Conservation (phyloP, 1,140 invertebrate genomes). For the Dendroctonus ponderosae region DNA sequence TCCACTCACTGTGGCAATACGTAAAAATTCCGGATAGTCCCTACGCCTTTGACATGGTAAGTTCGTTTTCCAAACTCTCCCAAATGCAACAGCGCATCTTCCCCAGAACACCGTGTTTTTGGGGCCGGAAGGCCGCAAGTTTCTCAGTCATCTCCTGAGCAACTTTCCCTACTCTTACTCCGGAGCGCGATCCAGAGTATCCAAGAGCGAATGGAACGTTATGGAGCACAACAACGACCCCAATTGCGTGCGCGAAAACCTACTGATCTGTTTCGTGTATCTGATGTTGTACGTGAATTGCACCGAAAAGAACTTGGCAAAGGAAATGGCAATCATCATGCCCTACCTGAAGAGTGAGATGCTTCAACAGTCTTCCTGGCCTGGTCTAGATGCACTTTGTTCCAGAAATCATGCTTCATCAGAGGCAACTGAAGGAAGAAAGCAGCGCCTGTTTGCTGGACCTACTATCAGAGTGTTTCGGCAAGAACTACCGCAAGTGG, state of each 20-base stretch:
- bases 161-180: conserved; percentile 41
- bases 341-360: conserved; percentile 53
- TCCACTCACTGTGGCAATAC: conserved; percentile 41
- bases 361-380: background rate
- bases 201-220: conserved; percentile 28
- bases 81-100: background rate
- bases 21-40: conserved; percentile 28
- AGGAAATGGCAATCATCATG: conserved; percentile 47
- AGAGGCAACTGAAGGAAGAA: conserved; percentile 23
- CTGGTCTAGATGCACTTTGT: conserved; percentile 20
- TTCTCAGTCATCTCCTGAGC: conserved; percentile 38
- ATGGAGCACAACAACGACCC: conserved; percentile 48
- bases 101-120: conserved; percentile 39
- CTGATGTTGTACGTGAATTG: conserved; percentile 52
- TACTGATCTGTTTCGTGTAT: conserved; percentile 56
- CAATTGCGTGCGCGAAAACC: conserved; percentile 56
- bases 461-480: conserved; percentile 51
- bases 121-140: conserved; percentile 38
- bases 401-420: conserved; percentile 15
- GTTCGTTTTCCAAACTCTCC: conserved; percentile 6
- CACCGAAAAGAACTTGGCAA: conserved; percentile 47
- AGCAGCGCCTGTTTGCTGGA: conserved; percentile 46
- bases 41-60: conserved; percentile 31
- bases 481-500: conserved; percentile 44
- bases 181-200: conserved; percentile 24